A percentile compares a stretch with the other conserved stretches of the same genome.
Evolutionary conservation across 1,140 invertebrate genomes (phyloP).

Genomic region (Papilio aristodemus): DNA sequence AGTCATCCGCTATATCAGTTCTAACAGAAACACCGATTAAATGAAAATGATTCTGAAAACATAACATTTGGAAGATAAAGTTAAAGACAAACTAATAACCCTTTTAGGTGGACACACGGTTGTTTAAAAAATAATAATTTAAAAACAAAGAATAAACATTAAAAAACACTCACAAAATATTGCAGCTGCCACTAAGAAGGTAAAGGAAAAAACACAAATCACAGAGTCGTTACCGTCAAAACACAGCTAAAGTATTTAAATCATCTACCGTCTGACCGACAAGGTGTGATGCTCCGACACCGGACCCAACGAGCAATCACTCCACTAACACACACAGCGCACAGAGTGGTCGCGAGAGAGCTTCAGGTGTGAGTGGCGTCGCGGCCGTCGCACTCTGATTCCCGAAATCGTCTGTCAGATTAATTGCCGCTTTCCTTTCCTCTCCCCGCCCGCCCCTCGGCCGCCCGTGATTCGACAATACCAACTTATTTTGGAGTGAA

Average conservation of each 20-base stretch:
- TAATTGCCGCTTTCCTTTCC: slow-evolving; percentile 38
- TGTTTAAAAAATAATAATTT: too few species aligned
- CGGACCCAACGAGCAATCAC: neutral
- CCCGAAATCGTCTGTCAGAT: slow-evolving; percentile 35
- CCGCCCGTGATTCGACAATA: neutral
- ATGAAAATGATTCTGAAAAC: too few species aligned
- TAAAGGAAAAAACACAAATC: neutral
- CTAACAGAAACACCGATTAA: too few species aligned
- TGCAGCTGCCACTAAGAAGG: too few species aligned
- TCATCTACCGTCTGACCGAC: neutral
- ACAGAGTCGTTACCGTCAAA: neutral
- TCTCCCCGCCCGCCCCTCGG: neutral
- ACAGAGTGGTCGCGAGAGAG: neutral
- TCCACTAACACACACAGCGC: neutral
- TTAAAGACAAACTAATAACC: too few species aligned
- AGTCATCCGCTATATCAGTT: too few species aligned
- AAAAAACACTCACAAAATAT: too few species aligned
- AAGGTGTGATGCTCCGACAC: neutral
- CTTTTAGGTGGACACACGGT: too few species aligned
- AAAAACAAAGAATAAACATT: too few species aligned
- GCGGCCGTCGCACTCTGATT: slow-evolving; percentile 41
- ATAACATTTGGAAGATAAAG: too few species aligned
- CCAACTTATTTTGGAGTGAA: neutral
- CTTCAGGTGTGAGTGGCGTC: neutral
- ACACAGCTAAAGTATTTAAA: neutral